Evolutionary conservation across 2,113 vertebrate species (phyloP).

Genomic region (Ictalurus punctatus): DNA sequence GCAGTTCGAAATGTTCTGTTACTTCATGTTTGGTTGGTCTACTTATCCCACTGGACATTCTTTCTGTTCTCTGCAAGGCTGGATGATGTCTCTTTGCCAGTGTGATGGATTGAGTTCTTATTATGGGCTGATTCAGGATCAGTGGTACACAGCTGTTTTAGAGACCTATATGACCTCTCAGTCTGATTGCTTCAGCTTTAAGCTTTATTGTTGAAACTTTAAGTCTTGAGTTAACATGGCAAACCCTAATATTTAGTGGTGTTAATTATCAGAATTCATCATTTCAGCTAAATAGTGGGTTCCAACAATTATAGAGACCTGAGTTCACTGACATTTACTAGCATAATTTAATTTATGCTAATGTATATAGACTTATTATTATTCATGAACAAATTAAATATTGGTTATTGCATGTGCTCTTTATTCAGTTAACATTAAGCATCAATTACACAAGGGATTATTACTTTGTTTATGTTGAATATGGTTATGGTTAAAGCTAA

Average conservation of each 20-base stretch:
- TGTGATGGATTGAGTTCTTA: not conserved
- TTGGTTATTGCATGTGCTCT: not conserved
- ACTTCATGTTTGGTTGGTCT: not conserved
- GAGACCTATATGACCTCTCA: not conserved
- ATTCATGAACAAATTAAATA: not conserved
- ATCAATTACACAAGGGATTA: not conserved
- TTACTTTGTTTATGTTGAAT: not conserved
- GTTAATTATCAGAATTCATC: not conserved
- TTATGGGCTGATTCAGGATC: constrained; percentile 3
- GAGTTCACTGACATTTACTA: not conserved
- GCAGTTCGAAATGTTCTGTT: not conserved
- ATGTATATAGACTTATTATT: not conserved
- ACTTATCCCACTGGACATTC: not conserved
- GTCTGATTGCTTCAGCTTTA: not conserved
- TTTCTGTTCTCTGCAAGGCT: not conserved
- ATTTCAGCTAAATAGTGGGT: not conserved
- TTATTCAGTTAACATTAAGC: not conserved
- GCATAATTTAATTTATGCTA: not conserved
- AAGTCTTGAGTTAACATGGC: not conserved
- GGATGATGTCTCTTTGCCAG: not conserved
- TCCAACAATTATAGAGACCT: not conserved
- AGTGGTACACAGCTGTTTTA: not conserved
- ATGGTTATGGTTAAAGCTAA: not conserved
- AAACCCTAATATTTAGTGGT: not conserved
- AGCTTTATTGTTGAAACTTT: not conserved